Percentiles rank a stretch among this genome's conserved stretches.
Conservation (phyloP, 2,797 vertebrate genomes). For the Halcyon chelicuti region DNA sequence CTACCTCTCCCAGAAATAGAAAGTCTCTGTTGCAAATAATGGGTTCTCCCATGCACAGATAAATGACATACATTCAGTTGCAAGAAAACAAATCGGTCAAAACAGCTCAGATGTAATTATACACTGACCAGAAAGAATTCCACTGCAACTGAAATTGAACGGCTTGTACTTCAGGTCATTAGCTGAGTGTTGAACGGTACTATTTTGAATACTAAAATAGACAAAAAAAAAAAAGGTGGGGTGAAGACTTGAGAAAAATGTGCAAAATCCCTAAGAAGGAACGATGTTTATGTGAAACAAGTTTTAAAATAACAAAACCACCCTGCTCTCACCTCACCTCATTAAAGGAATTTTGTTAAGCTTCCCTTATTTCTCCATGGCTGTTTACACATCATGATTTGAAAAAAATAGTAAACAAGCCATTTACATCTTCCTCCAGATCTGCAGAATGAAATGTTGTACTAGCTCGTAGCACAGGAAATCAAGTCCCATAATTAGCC, state of each 20-base stretch:
- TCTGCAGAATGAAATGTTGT: not conserved
- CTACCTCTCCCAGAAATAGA: not conserved
- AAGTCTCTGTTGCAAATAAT: not conserved
- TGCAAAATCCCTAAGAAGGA: not conserved
- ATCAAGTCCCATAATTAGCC: not conserved
- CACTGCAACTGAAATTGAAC: not conserved
- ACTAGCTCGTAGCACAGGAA: not conserved
- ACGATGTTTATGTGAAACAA: not conserved
- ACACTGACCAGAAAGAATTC: not conserved
- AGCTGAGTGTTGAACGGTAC: not conserved
- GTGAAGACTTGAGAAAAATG: not conserved
- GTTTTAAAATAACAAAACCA: not conserved
- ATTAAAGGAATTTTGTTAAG: not conserved
- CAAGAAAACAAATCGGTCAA: not conserved
- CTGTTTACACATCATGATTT: not conserved
- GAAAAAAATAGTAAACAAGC: not conserved
- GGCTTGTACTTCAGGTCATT: not conserved
- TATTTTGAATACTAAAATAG: not conserved
- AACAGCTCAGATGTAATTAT: not conserved
- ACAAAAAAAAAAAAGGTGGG: rapidly evolving
- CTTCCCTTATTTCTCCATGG: not conserved
- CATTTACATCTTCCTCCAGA: not conserved
- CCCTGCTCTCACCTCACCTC: not conserved
- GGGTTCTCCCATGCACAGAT: not conserved
- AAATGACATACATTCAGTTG: not conserved